Percentiles rank a stretch among this genome's conserved stretches.
These are phyloP conservation scores for Natrix natrix DNA, from an alignment of 2,797 vertebrate genomes.

Conservation along the genomic window DNA sequence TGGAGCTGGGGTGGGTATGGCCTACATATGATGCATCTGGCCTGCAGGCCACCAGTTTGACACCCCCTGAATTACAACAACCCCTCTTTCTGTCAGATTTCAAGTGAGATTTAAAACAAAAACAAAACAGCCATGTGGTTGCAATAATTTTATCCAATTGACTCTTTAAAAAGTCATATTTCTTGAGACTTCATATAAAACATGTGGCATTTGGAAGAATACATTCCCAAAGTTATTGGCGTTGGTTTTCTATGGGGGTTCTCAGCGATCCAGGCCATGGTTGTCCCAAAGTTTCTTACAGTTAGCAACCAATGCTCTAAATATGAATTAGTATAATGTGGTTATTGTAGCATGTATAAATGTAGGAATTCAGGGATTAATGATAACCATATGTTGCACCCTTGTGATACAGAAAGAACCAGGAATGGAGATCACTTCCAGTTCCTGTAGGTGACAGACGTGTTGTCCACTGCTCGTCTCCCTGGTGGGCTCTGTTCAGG, in stretches of 20 bases:
- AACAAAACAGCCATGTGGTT: background rate
- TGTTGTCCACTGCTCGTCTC: too few relatives aligned
- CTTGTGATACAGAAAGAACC: background rate
- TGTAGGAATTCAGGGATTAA: background rate
- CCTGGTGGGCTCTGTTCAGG: too few relatives aligned
- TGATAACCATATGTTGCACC: background rate
- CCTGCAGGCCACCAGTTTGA: too few relatives aligned
- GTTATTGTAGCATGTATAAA: background rate
- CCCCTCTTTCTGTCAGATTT: background rate
- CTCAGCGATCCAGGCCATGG: background rate
- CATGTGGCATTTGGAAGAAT: background rate
- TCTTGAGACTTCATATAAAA: background rate
- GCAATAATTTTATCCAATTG: background rate
- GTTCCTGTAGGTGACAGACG: too few relatives aligned
- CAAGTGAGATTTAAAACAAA: background rate
- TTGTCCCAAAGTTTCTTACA: background rate
- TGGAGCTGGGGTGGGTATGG: too few relatives aligned
- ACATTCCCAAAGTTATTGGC: background rate
- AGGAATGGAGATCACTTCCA: too few relatives aligned
- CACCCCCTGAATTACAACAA: background rate
- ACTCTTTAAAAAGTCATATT: background rate
- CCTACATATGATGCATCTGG: too few relatives aligned
- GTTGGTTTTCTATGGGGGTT: background rate
- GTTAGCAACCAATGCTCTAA: background rate
- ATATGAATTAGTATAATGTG: background rate